Evolutionary conservation across 2,113 vertebrate genomes (phyloP).

Genomic region (Cyprinodon brontotheroides): DNA sequence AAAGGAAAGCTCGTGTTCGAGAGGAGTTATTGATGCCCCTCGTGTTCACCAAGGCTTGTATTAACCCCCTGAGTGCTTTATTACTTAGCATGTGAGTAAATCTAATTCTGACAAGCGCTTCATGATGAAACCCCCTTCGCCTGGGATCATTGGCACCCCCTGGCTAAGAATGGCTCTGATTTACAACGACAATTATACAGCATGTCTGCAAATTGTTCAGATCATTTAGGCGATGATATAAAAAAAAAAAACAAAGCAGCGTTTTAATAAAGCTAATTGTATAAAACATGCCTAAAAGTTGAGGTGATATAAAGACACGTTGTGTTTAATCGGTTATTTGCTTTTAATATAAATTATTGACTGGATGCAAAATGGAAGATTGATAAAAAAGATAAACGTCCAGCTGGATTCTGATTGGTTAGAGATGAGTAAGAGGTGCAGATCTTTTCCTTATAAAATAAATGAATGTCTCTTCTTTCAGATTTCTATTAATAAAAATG

Average conservation of each 20-base stretch:
- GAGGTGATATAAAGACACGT: not conserved
- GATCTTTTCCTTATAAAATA: not conserved
- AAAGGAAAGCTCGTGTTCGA: not conserved
- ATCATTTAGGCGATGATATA: not conserved
- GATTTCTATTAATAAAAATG: not conserved
- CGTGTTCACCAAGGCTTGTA: not conserved
- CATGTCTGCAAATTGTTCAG: not conserved
- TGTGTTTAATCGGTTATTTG: not conserved
- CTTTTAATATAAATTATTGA: slow-evolving; percentile 32
- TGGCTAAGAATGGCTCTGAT: not conserved
- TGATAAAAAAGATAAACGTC: slow-evolving; percentile 16
- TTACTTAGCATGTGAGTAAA: not conserved
- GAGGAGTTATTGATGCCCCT: not conserved
- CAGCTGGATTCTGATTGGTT: not conserved
- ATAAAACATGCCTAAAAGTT: slow-evolving; percentile 3
- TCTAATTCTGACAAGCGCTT: not conserved
- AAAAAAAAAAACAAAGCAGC: slow-evolving; percentile 4
- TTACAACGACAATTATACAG: not conserved
- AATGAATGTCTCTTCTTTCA: not conserved
- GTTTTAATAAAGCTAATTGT: too few relatives aligned
- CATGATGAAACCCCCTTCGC: not conserved
- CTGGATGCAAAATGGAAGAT: slow-evolving; percentile 4
- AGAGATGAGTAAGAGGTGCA: slow-evolving; percentile 17
- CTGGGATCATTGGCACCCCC: not conserved
- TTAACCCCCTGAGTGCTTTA: not conserved